Evolutionary conservation across 2,113 vertebrate species (phyloP), one percentile per base, ranked within the genome.

Genomic region (Dipodomys merriami): DNA sequence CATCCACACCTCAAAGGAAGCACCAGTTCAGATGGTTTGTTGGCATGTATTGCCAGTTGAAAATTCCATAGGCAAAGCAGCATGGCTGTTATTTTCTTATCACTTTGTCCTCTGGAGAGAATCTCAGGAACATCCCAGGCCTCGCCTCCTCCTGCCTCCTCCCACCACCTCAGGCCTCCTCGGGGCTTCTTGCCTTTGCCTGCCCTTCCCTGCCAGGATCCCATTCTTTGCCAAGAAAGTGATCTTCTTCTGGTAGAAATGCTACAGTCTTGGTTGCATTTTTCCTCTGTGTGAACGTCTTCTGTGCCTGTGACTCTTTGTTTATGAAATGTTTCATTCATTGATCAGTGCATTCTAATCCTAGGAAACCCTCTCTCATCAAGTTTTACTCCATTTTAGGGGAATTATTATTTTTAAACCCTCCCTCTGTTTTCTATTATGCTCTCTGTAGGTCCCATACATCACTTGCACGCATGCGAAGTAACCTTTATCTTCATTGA

Each of bases 311-410:
- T 74, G 95, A 84, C 79, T 90, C 90, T 93, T 87, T 96, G 90
- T 91, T 95, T 93, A 91, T 96, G 81, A 93, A 94, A 94, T 94
- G 64, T 95, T 95, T 85, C 79, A 85, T 94, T 95, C 94, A 76
- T 86, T 94, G 93, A 88, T 90, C 46, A 84, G 72, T 44, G 64
- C 65, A 94, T 90, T 87, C 72, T 93, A 65, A 53, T 91, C 88
- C 82, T 82, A 23, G 33, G 25, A 68, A 95, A n/a, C 4, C 44
- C 3, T 88, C 25, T 73, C 20, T 65, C 76, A 83, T 22, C 93
- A 83, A 95, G 71, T 87, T 91, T 93, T 53, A 90, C 94, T 96
- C 87, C 57, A 46, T 90, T 95, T 86, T 73, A 79, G 19, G 67
- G 20, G 15, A 90, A 95, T 93, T 94, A 88, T 91, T 49, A 57